Base-by-base conservation (phyloP, 2,888 invertebrate genomes). In the Eretmocerus hayati region DNA sequence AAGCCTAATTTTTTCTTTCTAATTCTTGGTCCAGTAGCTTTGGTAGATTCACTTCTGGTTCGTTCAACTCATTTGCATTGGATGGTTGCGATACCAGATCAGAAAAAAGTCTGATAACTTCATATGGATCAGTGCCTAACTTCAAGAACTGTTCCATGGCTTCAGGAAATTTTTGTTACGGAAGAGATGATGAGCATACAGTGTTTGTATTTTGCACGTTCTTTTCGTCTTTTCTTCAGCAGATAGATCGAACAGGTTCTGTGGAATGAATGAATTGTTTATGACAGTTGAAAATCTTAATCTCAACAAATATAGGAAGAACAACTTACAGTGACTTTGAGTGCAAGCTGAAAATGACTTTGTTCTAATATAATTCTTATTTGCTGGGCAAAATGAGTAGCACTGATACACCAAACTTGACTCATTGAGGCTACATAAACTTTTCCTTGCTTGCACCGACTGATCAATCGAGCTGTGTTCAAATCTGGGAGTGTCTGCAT, bases 61-160 rank as follows among this genome's bases (percentile, higher is more conserved):
- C 13, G 13, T 30, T 13, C 74, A 0, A 77, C 41, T 74, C 73
- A 16, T 67, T 59, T 9, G 62, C 61, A 49, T 69, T 71, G 30
- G 72, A 67, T 47, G 75, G 70, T 55, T 80, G 79, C 2, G 83
- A 83, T 39, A 89, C 79, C 41, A 99, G 74, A 66, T 90, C 89
- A 0, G 97, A 96, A 73, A 92, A 96, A 23, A 97, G 74, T 52
- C 91, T 84, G 54, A 99, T 94, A 9, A 99, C 95, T 67, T 94
- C 89, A 33, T 90, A 87, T 0, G 96, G 94, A 74, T 97, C 94
- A 4, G 92, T 93, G 59, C 87, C 85, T 1, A 96, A 77, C 66
- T 89, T 86, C 4, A 85, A 75, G 69, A 96, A 97, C 63, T 94
- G 85, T 46, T 83, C 81, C 88, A 97, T 91, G 1, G 96, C 90